Conservation (phyloP, 2,888 invertebrate genomes). For the Chloroclystis v-ata region DNA sequence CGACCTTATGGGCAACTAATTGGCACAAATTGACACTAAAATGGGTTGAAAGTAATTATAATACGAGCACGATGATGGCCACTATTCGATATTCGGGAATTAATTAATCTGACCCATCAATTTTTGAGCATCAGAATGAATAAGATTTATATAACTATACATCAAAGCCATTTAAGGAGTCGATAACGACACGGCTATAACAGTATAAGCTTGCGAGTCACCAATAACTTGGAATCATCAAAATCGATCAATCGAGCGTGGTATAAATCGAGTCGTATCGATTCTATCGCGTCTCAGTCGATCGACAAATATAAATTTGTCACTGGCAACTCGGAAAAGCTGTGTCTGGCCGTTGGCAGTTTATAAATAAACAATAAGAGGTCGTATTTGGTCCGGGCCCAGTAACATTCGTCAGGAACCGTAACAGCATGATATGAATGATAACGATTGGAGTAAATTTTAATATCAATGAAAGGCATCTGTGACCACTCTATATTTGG, state of each 20-base stretch:
- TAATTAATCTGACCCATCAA: constrained; percentile 27
- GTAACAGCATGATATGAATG: constrained; percentile 51
- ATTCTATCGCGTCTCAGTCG: constrained; percentile 66
- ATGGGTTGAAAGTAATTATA: constrained; percentile 47
- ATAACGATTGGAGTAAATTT: constrained; percentile 21
- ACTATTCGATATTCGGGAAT: constrained; percentile 28
- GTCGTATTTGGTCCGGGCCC: constrained; percentile 58
- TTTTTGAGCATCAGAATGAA: constrained; percentile 22
- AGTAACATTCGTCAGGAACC: constrained; percentile 62
- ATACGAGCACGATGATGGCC: constrained; percentile 34
- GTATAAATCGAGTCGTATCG: constrained; percentile 71
- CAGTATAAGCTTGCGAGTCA: constrained; percentile 37
- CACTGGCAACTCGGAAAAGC: constrained; percentile 66
- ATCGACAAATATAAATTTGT: constrained; percentile 78
- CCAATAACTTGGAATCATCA: constrained; percentile 62
- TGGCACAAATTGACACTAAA: constrained; percentile 56
- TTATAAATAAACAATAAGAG: constrained; percentile 76
- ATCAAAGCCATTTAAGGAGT: constrained; percentile 21
- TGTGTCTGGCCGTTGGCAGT: constrained; percentile 43
- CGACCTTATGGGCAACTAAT: constrained; percentile 50
- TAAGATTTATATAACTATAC: constrained; percentile 25
- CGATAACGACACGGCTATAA: constrained; percentile 25
- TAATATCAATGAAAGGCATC: not conserved
- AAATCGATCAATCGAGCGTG: constrained; percentile 68
- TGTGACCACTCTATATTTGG: not conserved